A percentile compares a stretch with the other conserved stretches of the same genome.
phyloP scores from a whole-genome alignment of 2,888 invertebrate species.

The Acrobasis consociella region DNA sequence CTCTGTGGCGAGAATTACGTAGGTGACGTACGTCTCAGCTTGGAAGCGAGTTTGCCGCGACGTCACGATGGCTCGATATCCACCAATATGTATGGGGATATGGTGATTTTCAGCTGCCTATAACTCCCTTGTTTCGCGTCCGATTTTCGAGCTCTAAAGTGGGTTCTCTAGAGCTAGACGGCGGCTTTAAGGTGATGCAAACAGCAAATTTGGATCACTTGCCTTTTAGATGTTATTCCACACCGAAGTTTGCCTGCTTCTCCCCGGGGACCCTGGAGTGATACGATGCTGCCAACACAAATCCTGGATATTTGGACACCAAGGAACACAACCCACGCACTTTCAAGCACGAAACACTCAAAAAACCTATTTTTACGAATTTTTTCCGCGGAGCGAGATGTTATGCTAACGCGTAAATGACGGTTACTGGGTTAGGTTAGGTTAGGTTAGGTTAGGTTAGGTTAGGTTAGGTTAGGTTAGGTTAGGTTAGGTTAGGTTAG shows the following conservation, averaged over 20 bases:
- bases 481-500: constrained; percentile 29
- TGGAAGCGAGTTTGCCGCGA: background rate
- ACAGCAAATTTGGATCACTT: background rate
- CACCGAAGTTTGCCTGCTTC: background rate
- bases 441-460: constrained; percentile 26
- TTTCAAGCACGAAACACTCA: background rate
- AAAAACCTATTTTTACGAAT: background rate
- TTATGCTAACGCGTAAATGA: no score
- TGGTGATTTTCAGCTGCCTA: background rate
- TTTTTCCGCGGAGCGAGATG: background rate
- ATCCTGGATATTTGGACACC: background rate
- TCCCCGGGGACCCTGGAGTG: background rate
- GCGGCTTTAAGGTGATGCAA: background rate
- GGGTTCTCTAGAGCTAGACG: background rate
- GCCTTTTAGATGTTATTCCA: background rate
- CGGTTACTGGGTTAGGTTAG: constrained; percentile 26
- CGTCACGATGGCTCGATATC: background rate
- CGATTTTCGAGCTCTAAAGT: background rate
- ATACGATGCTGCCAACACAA: background rate
- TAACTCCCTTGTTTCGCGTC: background rate
- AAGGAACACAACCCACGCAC: background rate
- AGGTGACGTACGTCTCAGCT: no score
- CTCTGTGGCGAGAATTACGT: background rate
- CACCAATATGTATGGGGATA: background rate
- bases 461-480: constrained; percentile 29